Conservation (phyloP, 2,888 invertebrate genomes). For the Prenolepis imparis region DNA sequence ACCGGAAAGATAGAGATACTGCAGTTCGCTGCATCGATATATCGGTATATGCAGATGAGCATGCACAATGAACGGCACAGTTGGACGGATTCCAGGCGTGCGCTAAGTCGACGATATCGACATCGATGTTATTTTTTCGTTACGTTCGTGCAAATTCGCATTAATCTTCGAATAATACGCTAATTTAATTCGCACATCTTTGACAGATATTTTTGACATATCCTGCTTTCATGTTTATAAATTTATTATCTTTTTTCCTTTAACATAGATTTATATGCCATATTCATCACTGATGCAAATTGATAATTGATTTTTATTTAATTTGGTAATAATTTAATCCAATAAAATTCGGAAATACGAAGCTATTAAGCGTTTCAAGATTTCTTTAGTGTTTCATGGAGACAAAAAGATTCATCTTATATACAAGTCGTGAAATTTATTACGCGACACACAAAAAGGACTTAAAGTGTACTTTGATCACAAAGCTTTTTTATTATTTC, state of each 20-base stretch:
- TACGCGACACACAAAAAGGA: background rate
- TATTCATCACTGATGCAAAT: background rate
- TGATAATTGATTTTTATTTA: slow-evolving; percentile 1
- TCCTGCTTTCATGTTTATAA: background rate
- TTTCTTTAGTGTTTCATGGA: background rate
- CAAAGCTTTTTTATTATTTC: slow-evolving; percentile 15
- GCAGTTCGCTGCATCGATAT: slow-evolving; percentile 1
- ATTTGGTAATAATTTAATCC: background rate
- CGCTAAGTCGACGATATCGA: slow-evolving; percentile 49
- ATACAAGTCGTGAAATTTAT: background rate
- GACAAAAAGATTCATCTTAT: background rate
- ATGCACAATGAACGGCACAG: slow-evolving; percentile 10
- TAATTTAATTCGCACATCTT: background rate
- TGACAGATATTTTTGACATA: background rate
- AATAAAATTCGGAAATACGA: background rate
- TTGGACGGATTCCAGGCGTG: slow-evolving; percentile 59
- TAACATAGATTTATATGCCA: background rate
- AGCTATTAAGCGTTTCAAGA: background rate
- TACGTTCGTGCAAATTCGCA: slow-evolving; percentile 51
- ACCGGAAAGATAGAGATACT: slow-evolving; percentile 62
- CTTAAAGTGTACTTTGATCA: background rate
- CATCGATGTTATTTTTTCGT: slow-evolving; percentile 34
- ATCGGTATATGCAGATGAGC: background rate
- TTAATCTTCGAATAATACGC: slow-evolving; percentile 47
- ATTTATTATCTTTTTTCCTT: background rate